Evolutionary conservation across 1,140 invertebrate species (phyloP).

Genomic region (Microplitis mediator): DNA sequence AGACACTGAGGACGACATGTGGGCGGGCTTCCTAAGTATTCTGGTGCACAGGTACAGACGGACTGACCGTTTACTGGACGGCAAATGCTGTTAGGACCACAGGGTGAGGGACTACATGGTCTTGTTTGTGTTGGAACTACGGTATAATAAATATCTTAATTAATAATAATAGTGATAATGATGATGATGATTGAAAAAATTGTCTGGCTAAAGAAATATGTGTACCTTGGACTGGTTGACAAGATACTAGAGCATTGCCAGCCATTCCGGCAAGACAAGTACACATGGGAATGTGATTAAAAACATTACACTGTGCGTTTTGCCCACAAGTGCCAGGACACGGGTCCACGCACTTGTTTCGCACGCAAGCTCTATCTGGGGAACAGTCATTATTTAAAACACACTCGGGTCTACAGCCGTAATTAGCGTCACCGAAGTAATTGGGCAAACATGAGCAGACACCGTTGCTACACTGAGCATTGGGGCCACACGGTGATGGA

Average conservation of each 20-base stretch:
- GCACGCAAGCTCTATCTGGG: slow-evolving; percentile 70
- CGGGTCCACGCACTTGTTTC: slow-evolving; percentile 74
- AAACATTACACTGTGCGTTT: slow-evolving; percentile 71
- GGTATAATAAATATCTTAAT: neutral
- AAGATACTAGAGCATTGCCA: slow-evolving; percentile 71
- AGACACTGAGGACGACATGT: slow-evolving; percentile 74
- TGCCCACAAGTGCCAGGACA: slow-evolving; percentile 72
- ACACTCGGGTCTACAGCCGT: slow-evolving; percentile 74
- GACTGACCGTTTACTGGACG: slow-evolving; percentile 67
- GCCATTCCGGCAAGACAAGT: slow-evolving; percentile 69
- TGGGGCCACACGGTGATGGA: slow-evolving; percentile 73
- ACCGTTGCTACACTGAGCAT: slow-evolving; percentile 67
- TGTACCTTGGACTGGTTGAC: slow-evolving; percentile 54
- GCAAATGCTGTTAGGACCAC: slow-evolving; percentile 73
- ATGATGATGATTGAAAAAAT: slow-evolving; percentile 6
- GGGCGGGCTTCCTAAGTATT: slow-evolving; percentile 72
- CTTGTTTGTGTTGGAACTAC: neutral
- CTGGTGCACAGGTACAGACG: slow-evolving; percentile 72
- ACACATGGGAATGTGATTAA: slow-evolving; percentile 74
- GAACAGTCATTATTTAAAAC: slow-evolving; percentile 72
- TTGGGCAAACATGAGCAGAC: slow-evolving; percentile 70
- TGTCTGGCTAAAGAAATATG: slow-evolving; percentile 30
- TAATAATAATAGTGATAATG: neutral
- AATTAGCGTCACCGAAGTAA: slow-evolving; percentile 73
- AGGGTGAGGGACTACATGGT: slow-evolving; percentile 43